Conservation (phyloP, 1,140 invertebrate genomes). For the Brachionus manjavacas region DNA sequence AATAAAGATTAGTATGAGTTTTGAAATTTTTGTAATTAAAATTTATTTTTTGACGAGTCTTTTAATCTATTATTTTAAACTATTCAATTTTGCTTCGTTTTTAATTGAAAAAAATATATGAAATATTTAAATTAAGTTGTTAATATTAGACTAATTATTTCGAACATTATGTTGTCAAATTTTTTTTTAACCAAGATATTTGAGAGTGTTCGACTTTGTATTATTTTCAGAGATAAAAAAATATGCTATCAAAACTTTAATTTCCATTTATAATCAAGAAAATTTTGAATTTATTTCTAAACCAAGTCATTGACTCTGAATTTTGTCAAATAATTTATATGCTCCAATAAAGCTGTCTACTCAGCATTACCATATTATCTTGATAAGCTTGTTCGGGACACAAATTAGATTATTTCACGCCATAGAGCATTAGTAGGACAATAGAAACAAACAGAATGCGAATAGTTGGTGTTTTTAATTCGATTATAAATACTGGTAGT, state of each 20-base stretch:
- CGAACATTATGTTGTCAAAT: no score
- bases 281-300: neutral
- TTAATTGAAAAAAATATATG: no score
- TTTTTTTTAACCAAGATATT: no score
- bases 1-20: no score
- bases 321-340: neutral
- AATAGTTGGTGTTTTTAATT: neutral
- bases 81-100: no score
- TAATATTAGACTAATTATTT: no score
- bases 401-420: constrained; percentile 10
- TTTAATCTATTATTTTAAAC: no score
- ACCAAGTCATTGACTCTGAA: neutral
- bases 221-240: no score
- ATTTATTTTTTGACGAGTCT: no score
- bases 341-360: neutral
- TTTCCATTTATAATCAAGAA: neutral
- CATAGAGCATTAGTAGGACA: neutral
- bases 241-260: neutral
- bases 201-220: no score
- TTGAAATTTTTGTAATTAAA: no score
- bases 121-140: no score
- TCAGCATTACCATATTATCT: neutral
- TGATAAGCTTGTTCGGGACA: neutral
- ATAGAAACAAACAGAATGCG: neutral
- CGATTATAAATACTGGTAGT: neutral